A percentile compares a stretch with the other conserved stretches of the same genome.
Conservation (phyloP, 2,113 vertebrate species). For the Elaphurus davidianus region DNA sequence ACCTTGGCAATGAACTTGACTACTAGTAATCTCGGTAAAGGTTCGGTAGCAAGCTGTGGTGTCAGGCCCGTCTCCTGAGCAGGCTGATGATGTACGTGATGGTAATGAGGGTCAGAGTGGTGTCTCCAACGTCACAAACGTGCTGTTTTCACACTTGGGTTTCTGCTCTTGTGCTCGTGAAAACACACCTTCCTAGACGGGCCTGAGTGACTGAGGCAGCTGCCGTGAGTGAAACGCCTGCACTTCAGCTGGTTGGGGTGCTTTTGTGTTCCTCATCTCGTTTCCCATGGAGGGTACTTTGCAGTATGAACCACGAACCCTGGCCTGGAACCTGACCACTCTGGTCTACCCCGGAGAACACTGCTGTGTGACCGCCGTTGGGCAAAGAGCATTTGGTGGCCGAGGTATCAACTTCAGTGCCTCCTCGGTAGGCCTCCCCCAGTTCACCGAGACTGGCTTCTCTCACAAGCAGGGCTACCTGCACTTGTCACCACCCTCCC, state of each 20-base stretch:
- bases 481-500: no score
- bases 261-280: neutral
- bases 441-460: no score
- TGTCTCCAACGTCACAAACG: neutral
- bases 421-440: neutral
- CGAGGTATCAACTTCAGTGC: neutral
- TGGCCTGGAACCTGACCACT: neutral
- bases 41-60: neutral
- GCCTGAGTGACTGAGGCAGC: neutral
- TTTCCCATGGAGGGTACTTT: neutral
- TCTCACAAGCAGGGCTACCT: neutral
- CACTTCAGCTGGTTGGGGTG: neutral
- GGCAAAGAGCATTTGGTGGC: neutral
- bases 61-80: neutral
- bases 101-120: neutral
- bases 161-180: neutral
- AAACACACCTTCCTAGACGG: neutral
- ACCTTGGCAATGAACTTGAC: neutral
- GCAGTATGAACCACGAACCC: neutral
- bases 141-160: neutral
- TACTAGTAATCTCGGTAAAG: neutral
- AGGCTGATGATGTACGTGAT: neutral
- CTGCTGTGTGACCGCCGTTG: neutral
- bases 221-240: accelerated
- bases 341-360: neutral